Evolutionary conservation across 2,113 vertebrate species (phyloP).

Genomic region (Thunnus maccoyii): DNA sequence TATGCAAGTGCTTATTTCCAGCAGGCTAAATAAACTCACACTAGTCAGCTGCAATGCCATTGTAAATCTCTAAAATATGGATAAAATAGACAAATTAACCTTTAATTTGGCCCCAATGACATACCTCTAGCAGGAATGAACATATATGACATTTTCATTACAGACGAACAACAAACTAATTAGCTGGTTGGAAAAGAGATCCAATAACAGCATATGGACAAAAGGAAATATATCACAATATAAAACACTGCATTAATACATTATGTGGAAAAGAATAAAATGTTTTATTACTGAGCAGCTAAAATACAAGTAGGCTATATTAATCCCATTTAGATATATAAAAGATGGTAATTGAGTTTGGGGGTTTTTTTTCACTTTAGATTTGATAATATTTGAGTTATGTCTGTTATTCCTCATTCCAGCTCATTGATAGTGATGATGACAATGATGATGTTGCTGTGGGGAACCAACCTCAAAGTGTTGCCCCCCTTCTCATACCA

Average conservation of each 20-base stretch:
- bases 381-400: not conserved
- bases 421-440: constrained; percentile 24
- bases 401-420: not conserved
- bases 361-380: not conserved
- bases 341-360: too few species aligned
- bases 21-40: not conserved
- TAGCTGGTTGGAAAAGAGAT: too few species aligned
- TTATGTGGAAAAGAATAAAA: too few species aligned
- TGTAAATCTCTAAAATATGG: not conserved
- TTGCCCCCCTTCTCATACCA: constrained; percentile 36
- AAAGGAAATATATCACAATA: too few species aligned
- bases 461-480: constrained; percentile 41
- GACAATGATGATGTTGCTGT: constrained; percentile 41
- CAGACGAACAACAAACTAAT: too few species aligned
- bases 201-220: too few species aligned
- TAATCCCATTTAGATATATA: not conserved
- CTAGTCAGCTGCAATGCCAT: not conserved
- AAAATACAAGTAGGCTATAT: not conserved
- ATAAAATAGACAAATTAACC: not conserved
- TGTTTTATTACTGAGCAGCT: too few species aligned
- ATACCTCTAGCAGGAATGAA: too few species aligned
- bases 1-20: not conserved
- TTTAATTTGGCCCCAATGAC: too few species aligned
- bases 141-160: too few species aligned
- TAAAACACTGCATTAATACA: too few species aligned